These are phyloP conservation scores for Lapara coniferarum DNA, from an alignment of 2,888 invertebrate species.

Conservation along the genomic window DNA sequence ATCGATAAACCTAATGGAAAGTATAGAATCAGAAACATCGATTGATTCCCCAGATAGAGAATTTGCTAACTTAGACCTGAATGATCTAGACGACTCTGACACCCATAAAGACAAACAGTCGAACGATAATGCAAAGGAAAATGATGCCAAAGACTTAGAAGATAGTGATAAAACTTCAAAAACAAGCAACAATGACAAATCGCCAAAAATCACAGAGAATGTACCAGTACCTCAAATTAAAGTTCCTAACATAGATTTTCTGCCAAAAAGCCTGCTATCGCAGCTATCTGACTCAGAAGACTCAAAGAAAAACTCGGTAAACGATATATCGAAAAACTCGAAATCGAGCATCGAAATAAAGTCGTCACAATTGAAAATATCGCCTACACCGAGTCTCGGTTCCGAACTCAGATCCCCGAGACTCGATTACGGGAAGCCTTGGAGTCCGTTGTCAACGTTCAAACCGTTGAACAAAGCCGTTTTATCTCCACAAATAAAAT, in stretches of 20 bases:
- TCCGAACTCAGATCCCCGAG: constrained; percentile 64
- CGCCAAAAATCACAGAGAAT: constrained; percentile 49
- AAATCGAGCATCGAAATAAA: constrained; percentile 55
- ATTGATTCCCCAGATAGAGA: constrained; percentile 78
- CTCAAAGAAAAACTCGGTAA: constrained; percentile 53
- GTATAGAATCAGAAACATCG: constrained; percentile 80
- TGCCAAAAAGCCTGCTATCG: constrained; percentile 56
- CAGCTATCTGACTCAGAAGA: constrained; percentile 70
- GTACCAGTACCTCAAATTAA: constrained; percentile 68
- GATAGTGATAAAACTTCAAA: constrained; percentile 53
- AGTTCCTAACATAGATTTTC: constrained; percentile 70
- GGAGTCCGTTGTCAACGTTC: constrained; percentile 70
- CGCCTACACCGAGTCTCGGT: constrained; percentile 62
- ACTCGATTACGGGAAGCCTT: constrained; percentile 65
- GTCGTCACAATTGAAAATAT: constrained; percentile 62
- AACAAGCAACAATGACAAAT: constrained; percentile 45
- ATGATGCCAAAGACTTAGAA: constrained; percentile 56
- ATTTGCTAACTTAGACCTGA: constrained; percentile 73
- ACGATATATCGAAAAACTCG: constrained; percentile 50
- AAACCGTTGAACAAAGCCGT: constrained; percentile 63
- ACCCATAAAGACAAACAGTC: constrained; percentile 57
- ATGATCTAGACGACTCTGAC: constrained; percentile 69
- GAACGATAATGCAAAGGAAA: constrained; percentile 57
- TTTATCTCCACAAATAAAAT: constrained; percentile 57
- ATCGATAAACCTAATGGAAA: constrained; percentile 81